Evolutionary conservation across 35 echinoderm and acorn worm genomes (phyloP).

Genomic region (Lytechinus variegatus): DNA sequence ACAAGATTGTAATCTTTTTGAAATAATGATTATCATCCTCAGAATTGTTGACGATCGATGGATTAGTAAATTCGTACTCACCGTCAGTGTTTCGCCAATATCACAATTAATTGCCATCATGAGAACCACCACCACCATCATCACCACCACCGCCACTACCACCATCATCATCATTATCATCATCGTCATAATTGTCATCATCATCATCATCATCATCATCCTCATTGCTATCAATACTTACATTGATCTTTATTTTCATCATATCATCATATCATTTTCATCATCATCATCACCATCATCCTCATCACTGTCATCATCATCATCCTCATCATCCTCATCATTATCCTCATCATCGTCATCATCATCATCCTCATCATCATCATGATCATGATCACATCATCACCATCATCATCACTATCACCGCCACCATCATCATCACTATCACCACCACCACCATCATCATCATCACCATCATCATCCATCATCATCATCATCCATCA

Average conservation of each 20-base stretch:
- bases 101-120: not conserved
- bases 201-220: not conserved
- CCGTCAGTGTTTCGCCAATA: not conserved
- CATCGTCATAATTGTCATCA: not conserved
- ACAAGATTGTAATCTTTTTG: too few relatives aligned
- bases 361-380: not conserved
- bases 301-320: too few relatives aligned
- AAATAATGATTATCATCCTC: not conserved
- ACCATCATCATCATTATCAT: not conserved
- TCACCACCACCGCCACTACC: not conserved
- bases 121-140: not conserved
- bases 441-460: too few relatives aligned
- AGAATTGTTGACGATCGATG: too few relatives aligned
- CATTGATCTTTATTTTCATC: not conserved
- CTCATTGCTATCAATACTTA: not conserved
- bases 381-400: too few relatives aligned
- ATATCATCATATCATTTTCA: not conserved
- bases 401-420: too few relatives aligned
- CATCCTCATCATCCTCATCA: too few relatives aligned
- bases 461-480: too few relatives aligned
- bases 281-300: too few relatives aligned
- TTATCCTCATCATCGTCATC: not conserved
- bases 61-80: not conserved
- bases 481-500: too few relatives aligned
- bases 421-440: too few relatives aligned